Evolutionary conservation across 2,888 invertebrate genomes (phyloP).

Genomic region (Drosophila bunnanda): DNA sequence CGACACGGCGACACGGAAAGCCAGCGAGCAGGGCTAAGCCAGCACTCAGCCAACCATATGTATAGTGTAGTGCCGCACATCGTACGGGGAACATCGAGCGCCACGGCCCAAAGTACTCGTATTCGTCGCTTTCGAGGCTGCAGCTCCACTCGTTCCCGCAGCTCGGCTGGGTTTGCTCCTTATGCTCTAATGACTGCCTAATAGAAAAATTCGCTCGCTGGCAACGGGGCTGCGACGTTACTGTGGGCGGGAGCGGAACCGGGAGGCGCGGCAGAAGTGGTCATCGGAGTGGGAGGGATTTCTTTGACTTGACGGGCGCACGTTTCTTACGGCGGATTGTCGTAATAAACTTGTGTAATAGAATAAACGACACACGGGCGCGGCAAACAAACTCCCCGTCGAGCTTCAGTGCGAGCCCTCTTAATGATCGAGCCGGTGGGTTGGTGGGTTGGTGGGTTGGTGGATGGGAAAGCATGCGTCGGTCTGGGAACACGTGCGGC

Average conservation of each 20-base stretch:
- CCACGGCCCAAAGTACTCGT: slow-evolving; percentile 10
- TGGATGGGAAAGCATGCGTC: slow-evolving; percentile 18
- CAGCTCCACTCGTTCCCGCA: slow-evolving; percentile 3
- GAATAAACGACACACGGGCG: slow-evolving; percentile 78
- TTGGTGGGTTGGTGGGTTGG: slow-evolving; percentile 40
- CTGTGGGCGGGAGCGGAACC: neutral
- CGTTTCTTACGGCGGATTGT: slow-evolving; percentile 66
- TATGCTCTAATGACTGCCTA: slow-evolving; percentile 78
- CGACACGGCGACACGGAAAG: slow-evolving; percentile 64
- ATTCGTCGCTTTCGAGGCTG: slow-evolving; percentile 10
- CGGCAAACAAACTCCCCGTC: slow-evolving; percentile 67
- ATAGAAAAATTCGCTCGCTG: slow-evolving; percentile 75
- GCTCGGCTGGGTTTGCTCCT: slow-evolving; percentile 46
- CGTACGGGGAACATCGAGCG: slow-evolving; percentile 5
- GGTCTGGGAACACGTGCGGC: slow-evolving; percentile 67
- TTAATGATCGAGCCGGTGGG: slow-evolving; percentile 39
- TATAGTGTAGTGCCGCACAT: slow-evolving; percentile 15
- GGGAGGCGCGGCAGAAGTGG: neutral
- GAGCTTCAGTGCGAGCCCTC: slow-evolving; percentile 40
- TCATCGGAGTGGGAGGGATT: slow-evolving; percentile 25
- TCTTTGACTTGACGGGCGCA: slow-evolving; percentile 68
- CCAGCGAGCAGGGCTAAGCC: slow-evolving; percentile 40
- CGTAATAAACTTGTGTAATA: slow-evolving; percentile 82
- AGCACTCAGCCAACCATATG: slow-evolving; percentile 62
- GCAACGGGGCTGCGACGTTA: slow-evolving; percentile 3